Base-by-base conservation (phyloP, 1,140 invertebrate genomes). In the Zelostemma sp. region DNA sequence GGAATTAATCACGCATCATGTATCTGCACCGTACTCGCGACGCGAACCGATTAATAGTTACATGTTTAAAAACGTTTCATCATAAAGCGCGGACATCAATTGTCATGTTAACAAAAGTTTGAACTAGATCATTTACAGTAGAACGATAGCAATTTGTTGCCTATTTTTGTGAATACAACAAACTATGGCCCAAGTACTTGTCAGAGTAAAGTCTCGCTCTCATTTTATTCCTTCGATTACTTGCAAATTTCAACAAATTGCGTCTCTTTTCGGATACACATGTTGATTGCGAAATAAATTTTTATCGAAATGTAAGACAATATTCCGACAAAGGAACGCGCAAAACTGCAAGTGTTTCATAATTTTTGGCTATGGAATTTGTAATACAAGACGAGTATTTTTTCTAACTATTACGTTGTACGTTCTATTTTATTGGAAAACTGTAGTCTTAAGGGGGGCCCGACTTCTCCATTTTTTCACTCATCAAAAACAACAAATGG, bases 71-170 rank as follows among this genome's bases (percentile, higher is more conserved):
- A 65, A 68, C 59, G 68, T 73, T 65, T 46, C 67, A 61, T 69
- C 70, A 68, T 71, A 69, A 60, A 66, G 59, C 56, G 69, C 69
- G 71, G 60, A 74, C 65, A 74, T 74, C 75, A 73, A 55, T 72
- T 28, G 68, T n/a, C 71, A 66, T 73, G 70, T 63, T 56, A 74
- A 72, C 60, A 68, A 74, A 57, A 68, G 62, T 70, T 74, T 76
- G 72, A 72, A 72, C 67, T 76, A 76, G 67, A 71, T 50, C 65
- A 76, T 71, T 72, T 71, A 57, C 51, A 51, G 62, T 74, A 74
- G 67, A 55, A 41, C 59, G 28, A 68, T 70, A 67, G 50, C 60
- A 51, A 54, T 72, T 68, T 68, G 61, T 72, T 65, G 64, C 69
- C 56, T 68, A 72, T 63, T 55, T 62, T 67, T 56, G 64, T 53